These are phyloP conservation scores for Lomographa bimaculata DNA, from an alignment of 2,888 invertebrate genomes.

Conservation along the genomic window DNA sequence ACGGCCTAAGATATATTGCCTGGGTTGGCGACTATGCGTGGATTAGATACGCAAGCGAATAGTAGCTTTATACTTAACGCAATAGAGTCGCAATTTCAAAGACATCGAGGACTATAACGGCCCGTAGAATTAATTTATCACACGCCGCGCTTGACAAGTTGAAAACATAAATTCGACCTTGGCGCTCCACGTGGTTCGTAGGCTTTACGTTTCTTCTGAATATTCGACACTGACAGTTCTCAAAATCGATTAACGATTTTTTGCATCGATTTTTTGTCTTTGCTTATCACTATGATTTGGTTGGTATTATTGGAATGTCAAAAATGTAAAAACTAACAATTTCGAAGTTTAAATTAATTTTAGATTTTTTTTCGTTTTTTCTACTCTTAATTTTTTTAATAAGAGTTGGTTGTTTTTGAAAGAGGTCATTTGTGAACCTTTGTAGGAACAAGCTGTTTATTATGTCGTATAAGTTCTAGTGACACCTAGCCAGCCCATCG, in stretches of 20 bases:
- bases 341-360: no score
- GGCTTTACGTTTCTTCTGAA: constrained; percentile 55
- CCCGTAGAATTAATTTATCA: constrained; percentile 84
- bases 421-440: no score
- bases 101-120: constrained; percentile 62
- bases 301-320: no score
- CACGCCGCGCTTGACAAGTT: constrained; percentile 84
- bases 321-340: no score
- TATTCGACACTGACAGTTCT: constrained; percentile 37
- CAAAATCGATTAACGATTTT: constrained; percentile 21
- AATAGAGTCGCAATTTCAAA: constrained; percentile 45
- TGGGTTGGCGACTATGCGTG: constrained; percentile 84
- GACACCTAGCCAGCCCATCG: no score
- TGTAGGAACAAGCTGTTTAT: no score
- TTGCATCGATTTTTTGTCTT: constrained; percentile 22
- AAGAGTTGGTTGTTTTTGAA: no score
- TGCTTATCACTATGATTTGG: constrained; percentile 4
- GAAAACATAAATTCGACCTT: constrained; percentile 85
- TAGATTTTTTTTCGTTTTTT: no score
- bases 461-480: no score
- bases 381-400: no score
- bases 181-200: constrained; percentile 80
- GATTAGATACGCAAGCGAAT: constrained; percentile 50
- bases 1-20: constrained; percentile 84
- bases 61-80: constrained; percentile 32